A percentile compares a stretch with the other conserved stretches of the same genome.
phyloP scores from a whole-genome alignment of 2,113 vertebrate species.

The Oxygymnocypris stewartii region DNA sequence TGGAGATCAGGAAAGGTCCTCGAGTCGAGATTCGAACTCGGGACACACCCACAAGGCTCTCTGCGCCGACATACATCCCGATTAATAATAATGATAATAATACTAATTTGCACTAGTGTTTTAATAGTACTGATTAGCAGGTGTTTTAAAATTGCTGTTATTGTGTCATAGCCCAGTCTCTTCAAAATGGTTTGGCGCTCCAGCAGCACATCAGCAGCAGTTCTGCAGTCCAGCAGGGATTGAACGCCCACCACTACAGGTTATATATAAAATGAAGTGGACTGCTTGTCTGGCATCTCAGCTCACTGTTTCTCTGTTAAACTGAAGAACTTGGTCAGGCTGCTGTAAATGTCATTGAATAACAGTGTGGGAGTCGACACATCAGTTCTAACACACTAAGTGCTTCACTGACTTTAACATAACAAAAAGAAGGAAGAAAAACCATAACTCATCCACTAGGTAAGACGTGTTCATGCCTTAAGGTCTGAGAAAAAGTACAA shows the following conservation, averaged over 20 bases:
- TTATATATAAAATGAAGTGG: constrained; percentile 11
- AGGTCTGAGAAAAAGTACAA: not conserved
- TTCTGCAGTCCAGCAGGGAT: not conserved
- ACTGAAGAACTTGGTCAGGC: constrained; percentile 5
- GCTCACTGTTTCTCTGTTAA: not conserved
- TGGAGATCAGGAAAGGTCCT: too few relatives aligned
- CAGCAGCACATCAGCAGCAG: not conserved
- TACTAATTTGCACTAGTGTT: too few relatives aligned
- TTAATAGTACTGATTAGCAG: too few relatives aligned
- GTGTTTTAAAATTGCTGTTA: not conserved
- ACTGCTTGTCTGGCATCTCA: not conserved
- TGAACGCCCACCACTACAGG: not conserved
- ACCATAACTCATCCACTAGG: not conserved
- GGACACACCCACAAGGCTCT: too few relatives aligned
- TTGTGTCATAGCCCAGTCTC: not conserved
- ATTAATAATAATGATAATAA: too few relatives aligned
- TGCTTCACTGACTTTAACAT: not conserved
- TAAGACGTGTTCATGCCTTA: not conserved
- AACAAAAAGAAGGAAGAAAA: not conserved
- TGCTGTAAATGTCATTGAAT: not conserved
- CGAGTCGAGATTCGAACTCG: too few relatives aligned
- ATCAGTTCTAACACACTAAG: not conserved
- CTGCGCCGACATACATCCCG: too few relatives aligned
- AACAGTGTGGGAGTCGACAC: not conserved
- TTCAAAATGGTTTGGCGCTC: not conserved